These are phyloP conservation scores for Drosophila imparisetae DNA, from an alignment of 2,888 invertebrate species.

Conservation along the genomic window DNA sequence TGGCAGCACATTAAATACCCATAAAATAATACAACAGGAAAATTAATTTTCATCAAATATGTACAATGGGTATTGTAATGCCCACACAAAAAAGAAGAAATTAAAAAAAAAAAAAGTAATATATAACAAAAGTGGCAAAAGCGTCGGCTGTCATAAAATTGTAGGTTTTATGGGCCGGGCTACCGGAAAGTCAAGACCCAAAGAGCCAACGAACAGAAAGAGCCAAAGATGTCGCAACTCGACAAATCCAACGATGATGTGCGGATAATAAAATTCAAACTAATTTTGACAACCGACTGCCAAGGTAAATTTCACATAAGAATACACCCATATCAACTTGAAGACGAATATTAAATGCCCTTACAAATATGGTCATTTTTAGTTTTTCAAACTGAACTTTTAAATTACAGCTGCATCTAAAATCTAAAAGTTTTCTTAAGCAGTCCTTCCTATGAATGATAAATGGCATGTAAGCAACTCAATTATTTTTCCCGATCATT, in stretches of 20 bases:
- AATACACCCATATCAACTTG: conserved; percentile 6
- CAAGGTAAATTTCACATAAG: conserved; percentile 55
- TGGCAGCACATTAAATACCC: conserved; percentile 63
- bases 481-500: not conserved
- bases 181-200: conserved; percentile 69
- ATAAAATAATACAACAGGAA: conserved; percentile 60
- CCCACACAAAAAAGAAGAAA: conserved; percentile 37
- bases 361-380: not conserved
- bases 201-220: conserved; percentile 29
- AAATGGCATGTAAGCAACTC: not conserved
- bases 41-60: conserved; percentile 71
- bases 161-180: conserved; percentile 69
- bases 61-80: conserved; percentile 35
- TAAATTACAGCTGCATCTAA: not conserved
- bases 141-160: conserved; percentile 66
- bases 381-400: not conserved
- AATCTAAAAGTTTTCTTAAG: not conserved
- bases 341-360: conserved; percentile 19
- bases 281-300: conserved; percentile 69
- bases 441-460: not conserved
- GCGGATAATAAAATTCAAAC: conserved; percentile 73
- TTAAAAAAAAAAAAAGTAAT: conserved; percentile 4
- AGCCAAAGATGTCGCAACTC: conserved; percentile 35
- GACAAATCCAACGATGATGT: conserved; percentile 53
- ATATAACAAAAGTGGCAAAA: conserved; percentile 52